Base-by-base conservation (phyloP, 2,888 invertebrate genomes). In the Smittia sp. region DNA sequence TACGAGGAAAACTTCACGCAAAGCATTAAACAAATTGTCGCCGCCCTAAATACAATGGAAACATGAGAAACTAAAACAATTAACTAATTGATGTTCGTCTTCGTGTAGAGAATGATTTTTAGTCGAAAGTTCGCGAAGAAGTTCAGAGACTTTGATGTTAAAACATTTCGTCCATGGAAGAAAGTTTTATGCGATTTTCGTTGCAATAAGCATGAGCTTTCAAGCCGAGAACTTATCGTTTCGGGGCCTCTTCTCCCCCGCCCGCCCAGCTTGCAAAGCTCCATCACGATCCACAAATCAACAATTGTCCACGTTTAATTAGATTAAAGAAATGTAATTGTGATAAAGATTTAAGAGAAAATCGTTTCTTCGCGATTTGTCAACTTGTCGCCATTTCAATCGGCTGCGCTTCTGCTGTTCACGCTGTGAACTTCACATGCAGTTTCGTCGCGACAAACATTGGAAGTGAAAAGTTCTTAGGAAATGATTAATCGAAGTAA, bases 261-360 rank as follows among this genome's bases (percentile, higher is more conserved):
- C 46, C 6, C 32, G 9, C 32, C 32, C 32, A 32, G 32, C 32
- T 32, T 32, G 32, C 4, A 9, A 32, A 32, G 32, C 32, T 32
- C 32, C 32, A 32, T 38, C 11, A 15, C 11, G 15, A 22, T 20
- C 58, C n/a, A n/a, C 13, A 58, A 58, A 20, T 58, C 58, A 18
- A 58, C 18, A 22, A 22, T 58, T 63, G 25, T 27, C 25, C 63
- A 25, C 63, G 27, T 63, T 15, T 27, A 63, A 63, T 27, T 63
- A 63, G 63, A 27, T n/a, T 63, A 63, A 63, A 63, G 27, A 63
- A 63, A 63, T 63, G 63, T 63, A 63, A 63, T 63, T 63, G 63
- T 63, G 63, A 63, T 63, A 63, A 63, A 63, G 27, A 27, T 27
- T 24, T 63, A 63, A 63, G 63, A 58, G 58, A 63, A 63, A 63